phyloP scores from a whole-genome alignment of 1,140 invertebrate genomes.

The Trichonephila inaurata region DNA sequence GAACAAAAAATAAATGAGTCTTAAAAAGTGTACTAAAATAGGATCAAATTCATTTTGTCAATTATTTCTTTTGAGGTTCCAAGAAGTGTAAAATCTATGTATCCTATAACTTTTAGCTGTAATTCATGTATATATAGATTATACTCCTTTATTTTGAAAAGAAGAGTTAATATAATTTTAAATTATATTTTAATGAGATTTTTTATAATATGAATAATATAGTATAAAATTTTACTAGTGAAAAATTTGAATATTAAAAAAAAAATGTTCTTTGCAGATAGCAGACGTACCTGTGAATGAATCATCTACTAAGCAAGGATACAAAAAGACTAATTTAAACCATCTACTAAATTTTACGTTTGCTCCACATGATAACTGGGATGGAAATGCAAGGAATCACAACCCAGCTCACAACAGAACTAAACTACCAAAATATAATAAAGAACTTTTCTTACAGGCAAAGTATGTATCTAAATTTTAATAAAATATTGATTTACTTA shows the following conservation, averaged over 20 bases:
- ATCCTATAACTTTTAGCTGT: too few species aligned
- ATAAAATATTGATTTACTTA: too few species aligned
- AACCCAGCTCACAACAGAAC: slow-evolving; percentile 43
- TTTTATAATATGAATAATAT: background rate
- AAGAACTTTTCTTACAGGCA: slow-evolving; percentile 95
- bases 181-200: background rate
- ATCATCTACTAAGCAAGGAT: slow-evolving; percentile 89
- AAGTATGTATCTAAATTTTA: slow-evolving; percentile 84
- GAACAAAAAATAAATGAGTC: too few species aligned
- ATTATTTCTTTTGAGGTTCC: too few species aligned
- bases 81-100: too few species aligned
- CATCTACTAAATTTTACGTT: slow-evolving; percentile 92
- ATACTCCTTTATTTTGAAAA: too few species aligned
- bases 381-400: background rate
- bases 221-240: background rate
- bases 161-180: background rate
- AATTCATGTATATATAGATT: too few species aligned
- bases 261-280: slow-evolving; percentile 77
- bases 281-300: slow-evolving; percentile 87
- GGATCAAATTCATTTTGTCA: too few species aligned
- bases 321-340: slow-evolving; percentile 95
- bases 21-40: too few species aligned
- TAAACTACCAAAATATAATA: slow-evolving; percentile 87
- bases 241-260: background rate
- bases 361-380: slow-evolving; percentile 85